Conservation (phyloP, 2,113 vertebrate genomes). For the Diphyllodes magnificus region DNA sequence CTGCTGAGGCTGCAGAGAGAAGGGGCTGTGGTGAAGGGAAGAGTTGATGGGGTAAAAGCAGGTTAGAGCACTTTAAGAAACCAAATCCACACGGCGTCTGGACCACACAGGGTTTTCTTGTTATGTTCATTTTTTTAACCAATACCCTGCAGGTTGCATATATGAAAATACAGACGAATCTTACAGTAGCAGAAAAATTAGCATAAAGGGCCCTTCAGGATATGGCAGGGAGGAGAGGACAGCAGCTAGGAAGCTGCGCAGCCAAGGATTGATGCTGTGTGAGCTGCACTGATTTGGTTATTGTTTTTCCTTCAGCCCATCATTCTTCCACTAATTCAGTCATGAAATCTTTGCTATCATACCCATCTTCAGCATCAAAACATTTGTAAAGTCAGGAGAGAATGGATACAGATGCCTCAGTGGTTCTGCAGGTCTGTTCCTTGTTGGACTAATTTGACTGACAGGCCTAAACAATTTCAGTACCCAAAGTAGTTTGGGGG, state of each 20-base stretch:
- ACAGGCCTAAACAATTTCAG: neutral
- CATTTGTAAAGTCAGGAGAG: neutral
- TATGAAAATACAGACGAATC: neutral
- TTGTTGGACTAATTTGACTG: neutral
- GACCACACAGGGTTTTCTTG: neutral
- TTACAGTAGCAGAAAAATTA: neutral
- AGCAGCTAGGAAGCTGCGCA: neutral
- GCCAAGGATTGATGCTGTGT: neutral
- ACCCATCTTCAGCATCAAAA: neutral
- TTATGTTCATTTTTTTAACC: neutral
- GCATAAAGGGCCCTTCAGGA: neutral
- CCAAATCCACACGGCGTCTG: neutral
- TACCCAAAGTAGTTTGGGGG: accelerated
- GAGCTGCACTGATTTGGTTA: neutral
- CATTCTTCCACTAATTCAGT: neutral
- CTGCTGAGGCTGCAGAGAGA: neutral
- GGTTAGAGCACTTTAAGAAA: neutral
- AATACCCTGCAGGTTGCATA: neutral
- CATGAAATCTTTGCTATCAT: neutral
- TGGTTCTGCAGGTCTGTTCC: neutral
- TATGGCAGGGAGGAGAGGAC: neutral
- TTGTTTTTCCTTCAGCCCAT: neutral
- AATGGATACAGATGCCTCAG: neutral
- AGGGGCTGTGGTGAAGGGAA: neutral
- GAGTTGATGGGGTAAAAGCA: neutral